Base-by-base conservation (phyloP, 2,797 vertebrate genomes). In the Anisognathus igniventris region DNA sequence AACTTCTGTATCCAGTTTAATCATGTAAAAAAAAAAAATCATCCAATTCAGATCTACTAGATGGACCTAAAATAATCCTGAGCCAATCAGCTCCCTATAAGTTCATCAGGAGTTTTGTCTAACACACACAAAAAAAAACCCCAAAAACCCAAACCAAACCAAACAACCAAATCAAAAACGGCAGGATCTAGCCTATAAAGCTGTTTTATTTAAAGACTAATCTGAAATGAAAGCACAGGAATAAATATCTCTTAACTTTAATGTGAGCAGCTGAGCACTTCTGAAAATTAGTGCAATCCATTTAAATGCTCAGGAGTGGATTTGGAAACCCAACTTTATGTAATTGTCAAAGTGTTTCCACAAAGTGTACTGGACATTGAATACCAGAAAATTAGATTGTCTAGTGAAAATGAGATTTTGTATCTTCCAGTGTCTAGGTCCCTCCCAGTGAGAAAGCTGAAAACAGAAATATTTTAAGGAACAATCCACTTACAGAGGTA, bases 201-300 rank as follows among this genome's bases (percentile, higher is more conserved):
- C 27, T 73, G 10, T 84, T 84, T 86, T 70, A 78, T 72, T 81
- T 58, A 90, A 27, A 81, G 13, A 67, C 8, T 3, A 87, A 61
- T 54, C 31, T 30, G 23, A 81, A 90, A 82, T 40, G 12, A 50
- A 92, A 61, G 39, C 27, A 48, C 16, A 65, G 21, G 39, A 93
- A 85, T 50, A 92, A 90, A 60, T 54, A 53, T 33, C 18, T 58
- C 51, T 74, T 42, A 71, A 72, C 6, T 68, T 50, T 74, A 93
- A 85, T 80, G 12, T 42, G 45, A 89, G 50, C 48, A 72, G 42
- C 27, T 42, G 31, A 57, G 53, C 42, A 67, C 53, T 92, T 89
- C 78, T 77, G 75, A 91, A 95, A 95, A 95, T 89, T 79, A 95
- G 51, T 68, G 51, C 65, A 90, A 93, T 85, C 77, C 44, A 93